A percentile compares a stretch with the other conserved stretches of the same genome.
These are phyloP conservation scores for Panzeria rudis DNA, from an alignment of 2,888 invertebrate species.

Conservation along the genomic window DNA sequence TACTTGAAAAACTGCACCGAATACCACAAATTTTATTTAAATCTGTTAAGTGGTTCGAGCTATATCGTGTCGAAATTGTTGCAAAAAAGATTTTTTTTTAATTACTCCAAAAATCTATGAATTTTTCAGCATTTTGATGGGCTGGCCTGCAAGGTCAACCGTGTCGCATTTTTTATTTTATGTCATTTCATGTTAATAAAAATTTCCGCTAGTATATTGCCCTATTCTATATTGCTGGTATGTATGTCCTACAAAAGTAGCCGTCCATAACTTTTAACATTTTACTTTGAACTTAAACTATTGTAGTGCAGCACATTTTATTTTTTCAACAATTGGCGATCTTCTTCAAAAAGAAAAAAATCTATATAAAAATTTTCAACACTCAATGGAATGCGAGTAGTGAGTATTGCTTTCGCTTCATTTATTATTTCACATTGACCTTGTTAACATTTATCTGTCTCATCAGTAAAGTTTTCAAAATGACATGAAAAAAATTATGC, in stretches of 20 bases:
- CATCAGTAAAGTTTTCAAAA: conserved; percentile 6
- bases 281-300: conserved; percentile 9
- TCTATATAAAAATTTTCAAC: conserved; percentile 27
- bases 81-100: no score
- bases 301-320: neutral
- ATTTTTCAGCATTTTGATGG: no score
- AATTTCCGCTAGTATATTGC: no score
- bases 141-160: no score
- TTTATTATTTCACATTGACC: conserved; percentile 58
- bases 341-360: conserved; percentile 17
- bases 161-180: neutral
- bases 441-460: conserved; percentile 58
- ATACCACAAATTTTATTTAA: no score
- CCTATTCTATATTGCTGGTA: no score
- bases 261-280: neutral
- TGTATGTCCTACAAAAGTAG: neutral
- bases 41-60: no score
- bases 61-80: no score
- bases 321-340: neutral
- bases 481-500: conserved; percentile 25
- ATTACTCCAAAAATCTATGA: no score
- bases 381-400: conserved; percentile 24
- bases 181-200: neutral
- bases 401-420: conserved; percentile 16
- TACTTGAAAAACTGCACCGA: no score